Evolutionary conservation across 2,797 vertebrate species (phyloP).

Genomic region (Spinibarbus caldwelli): DNA sequence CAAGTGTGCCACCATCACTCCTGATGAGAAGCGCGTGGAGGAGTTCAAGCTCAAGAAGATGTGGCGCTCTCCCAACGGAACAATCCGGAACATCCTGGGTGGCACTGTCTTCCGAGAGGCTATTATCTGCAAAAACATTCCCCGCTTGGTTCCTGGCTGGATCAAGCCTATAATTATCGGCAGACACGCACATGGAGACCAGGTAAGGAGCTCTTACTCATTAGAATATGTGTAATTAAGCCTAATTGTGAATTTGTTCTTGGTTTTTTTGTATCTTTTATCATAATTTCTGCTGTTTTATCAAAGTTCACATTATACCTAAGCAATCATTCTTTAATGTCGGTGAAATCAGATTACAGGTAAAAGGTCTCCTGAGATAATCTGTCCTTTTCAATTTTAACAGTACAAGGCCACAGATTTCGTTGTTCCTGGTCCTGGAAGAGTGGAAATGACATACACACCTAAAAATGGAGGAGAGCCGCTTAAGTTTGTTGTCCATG

Average conservation of each 20-base stretch:
- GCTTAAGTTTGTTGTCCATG: conserved; percentile 85
- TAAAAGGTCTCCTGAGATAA: not conserved
- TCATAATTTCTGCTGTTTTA: not conserved
- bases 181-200: conserved; percentile 95
- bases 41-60: conserved; percentile 97
- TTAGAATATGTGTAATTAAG: not conserved
- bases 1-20: conserved; percentile 98
- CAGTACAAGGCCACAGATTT: conserved; percentile 99
- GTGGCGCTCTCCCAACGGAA: conserved; percentile 98
- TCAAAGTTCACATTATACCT: not conserved
- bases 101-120: conserved; percentile 97
- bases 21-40: conserved; percentile 95
- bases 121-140: conserved; percentile 97
- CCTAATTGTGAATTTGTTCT: conserved; percentile 1
- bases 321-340: not conserved
- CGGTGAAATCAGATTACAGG: not conserved
- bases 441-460: conserved; percentile 92
- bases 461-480: conserved; percentile 81
- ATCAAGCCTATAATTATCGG: conserved; percentile 96
- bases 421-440: conserved; percentile 92
- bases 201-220: conserved; percentile 74
- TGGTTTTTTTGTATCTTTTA: not conserved
- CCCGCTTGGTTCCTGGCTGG: conserved; percentile 93
- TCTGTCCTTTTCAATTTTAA: not conserved
- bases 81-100: conserved; percentile 96